Evolutionary conservation across 2,888 invertebrate genomes (phyloP).

Genomic region (Neria commutata): DNA sequence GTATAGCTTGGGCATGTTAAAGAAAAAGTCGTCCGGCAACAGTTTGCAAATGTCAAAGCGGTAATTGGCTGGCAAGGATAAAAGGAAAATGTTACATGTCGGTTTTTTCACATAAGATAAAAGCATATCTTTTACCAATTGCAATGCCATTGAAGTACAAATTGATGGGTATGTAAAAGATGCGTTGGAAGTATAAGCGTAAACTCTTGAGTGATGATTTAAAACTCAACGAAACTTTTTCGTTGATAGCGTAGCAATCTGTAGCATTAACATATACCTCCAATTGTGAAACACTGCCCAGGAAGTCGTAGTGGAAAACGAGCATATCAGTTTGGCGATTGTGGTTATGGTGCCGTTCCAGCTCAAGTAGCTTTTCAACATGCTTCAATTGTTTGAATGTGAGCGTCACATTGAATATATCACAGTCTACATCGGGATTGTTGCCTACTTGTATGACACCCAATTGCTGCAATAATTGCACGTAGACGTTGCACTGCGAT

Average conservation of each 20-base stretch:
- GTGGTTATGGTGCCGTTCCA: slow-evolving; percentile 16
- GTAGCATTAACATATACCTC: slow-evolving; percentile 46
- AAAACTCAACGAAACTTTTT: slow-evolving; percentile 63
- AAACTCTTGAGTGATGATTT: slow-evolving; percentile 62
- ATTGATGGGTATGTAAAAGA: slow-evolving; percentile 62
- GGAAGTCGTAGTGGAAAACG: slow-evolving; percentile 50
- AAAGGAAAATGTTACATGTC: background rate
- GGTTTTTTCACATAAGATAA: background rate
- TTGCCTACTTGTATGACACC: slow-evolving; percentile 59
- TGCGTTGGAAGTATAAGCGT: slow-evolving; percentile 60
- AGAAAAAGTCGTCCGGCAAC: slow-evolving; percentile 42
- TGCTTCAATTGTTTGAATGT: slow-evolving; percentile 48
- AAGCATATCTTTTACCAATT: slow-evolving; percentile 55
- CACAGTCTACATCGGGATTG: slow-evolving; percentile 49
- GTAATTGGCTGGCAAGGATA: slow-evolving; percentile 40
- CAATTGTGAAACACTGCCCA: slow-evolving; percentile 52
- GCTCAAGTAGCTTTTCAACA: slow-evolving; percentile 42
- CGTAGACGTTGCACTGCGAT: slow-evolving; percentile 55
- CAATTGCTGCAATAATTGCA: slow-evolving; percentile 53
- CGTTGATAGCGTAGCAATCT: slow-evolving; percentile 57
- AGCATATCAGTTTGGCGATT: slow-evolving; percentile 22
- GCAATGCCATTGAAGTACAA: slow-evolving; percentile 58
- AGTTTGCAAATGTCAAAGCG: slow-evolving; percentile 46
- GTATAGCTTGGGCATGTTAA: slow-evolving; percentile 26
- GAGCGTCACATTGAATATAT: slow-evolving; percentile 53